Evolutionary conservation across 1,140 invertebrate genomes (phyloP), one percentile per base, ranked within the genome.

Genomic region (Rhopalosiphum padi): DNA sequence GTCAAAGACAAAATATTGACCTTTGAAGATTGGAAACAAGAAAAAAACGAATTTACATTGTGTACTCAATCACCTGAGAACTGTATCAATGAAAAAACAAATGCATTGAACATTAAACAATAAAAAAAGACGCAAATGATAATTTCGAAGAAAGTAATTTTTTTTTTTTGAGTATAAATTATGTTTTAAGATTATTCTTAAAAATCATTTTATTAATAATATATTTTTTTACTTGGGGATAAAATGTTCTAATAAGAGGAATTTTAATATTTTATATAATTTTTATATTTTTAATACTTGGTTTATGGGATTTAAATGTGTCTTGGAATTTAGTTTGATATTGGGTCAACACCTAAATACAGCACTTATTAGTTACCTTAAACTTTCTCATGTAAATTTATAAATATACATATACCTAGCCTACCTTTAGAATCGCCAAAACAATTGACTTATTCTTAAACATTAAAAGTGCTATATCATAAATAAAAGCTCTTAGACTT

Each of bases 21-120:
- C 15, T 90, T 90, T 60, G 88, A 90, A 90, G 88, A 90, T 60
- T 30, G 35, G 37, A 60, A 90, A 60, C 60, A 60, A 90, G 53
- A 90, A 41, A 43, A 55, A 60, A 68, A 30, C 4, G 1, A n/a
- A 35, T 68, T 9, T 68, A 15, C 51, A 55, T 37, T 55, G 25
- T 55, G 15, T 60, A 43, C 37, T 68, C 11, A 41, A 43, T 90
- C 30, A 21, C 4, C 23, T 90, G 37, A 60, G 25, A 43, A 68
- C n/a, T n/a, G 15, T 68, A 68, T 2, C 25, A 90, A 22, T n/a
- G n/a, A 90, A 90, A n/a, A 60, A 43, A 60, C 7, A 41, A 43
- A 68, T 46, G 25, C 0, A 90, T 68, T 90, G 25, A 15, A 30
- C 43, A 60, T 68, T 21, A 43, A 60, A 90, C 53, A 88, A 35